Evolutionary conservation across 2,797 vertebrate genomes (phyloP), one percentile per base, ranked within the genome.

Genomic region (Acropternis orthonyx): DNA sequence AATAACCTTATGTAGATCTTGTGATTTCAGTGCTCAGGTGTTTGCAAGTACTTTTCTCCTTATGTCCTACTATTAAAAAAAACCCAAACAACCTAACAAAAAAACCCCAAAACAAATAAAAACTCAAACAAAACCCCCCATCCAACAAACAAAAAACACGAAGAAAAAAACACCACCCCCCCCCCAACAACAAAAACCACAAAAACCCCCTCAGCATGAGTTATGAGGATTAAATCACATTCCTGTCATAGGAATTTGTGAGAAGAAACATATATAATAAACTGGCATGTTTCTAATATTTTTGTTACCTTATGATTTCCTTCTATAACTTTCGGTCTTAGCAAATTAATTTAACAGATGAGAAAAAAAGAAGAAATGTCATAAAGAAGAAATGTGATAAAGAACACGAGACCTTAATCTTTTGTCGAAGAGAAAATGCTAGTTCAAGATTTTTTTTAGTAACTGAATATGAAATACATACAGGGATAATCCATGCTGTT

Each of bases 111-210:
- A 59, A 12, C 34, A 37, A 58, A 36, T 34, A 37, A 59, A 61
- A 52, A 10, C 2, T 21, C 9, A 28, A 36, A 39, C 4, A 21
- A 49, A 52, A 30, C 10, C 7, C 0, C 1, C 4, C 21, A 59
- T 12, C 6, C 18, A 61, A 1, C 7, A 12, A 61, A 39, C 17
- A 34, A 20, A 22, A 21, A 22, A 15, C 21, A 21, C 39, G 44
- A 37, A 46, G 4, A 7, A 24, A 43, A n/a, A 41, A 17, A 0
- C 51, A 28, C 14, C n/a, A n/a, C n/a, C n/a, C n/a, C n/a, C n/a
- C 26, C 15, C 9, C 48, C 32, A 66, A 16, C 4, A 36, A 69
- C 10, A 44, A 61, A 67, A 59, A 21, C 23, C 16, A 24, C 7
- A 67, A n/a, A 7, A 49, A 78, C 74, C 54, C 0, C 0, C 7